phyloP scores from a whole-genome alignment of 2,797 vertebrate species.

The Pangasius sanitwongsei region DNA sequence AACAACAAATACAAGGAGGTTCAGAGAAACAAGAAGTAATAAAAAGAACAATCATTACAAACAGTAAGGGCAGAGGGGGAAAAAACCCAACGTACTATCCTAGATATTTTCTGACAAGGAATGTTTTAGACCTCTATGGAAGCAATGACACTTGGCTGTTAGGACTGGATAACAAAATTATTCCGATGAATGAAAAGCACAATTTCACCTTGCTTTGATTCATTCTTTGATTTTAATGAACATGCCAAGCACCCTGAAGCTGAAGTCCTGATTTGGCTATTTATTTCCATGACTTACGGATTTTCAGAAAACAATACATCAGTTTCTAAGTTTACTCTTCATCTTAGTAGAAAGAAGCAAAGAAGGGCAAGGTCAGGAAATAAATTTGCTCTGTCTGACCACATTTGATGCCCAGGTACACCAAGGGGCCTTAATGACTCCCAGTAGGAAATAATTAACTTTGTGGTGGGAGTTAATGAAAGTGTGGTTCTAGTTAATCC shows the following conservation, averaged over 20 bases:
- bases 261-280: not conserved
- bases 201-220: not conserved
- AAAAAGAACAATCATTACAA: constrained; percentile 30
- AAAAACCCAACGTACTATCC: not conserved
- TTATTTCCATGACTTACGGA: not conserved
- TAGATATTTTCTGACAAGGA: not conserved
- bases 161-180: not conserved
- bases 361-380: not conserved
- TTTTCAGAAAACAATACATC: too few relatives aligned
- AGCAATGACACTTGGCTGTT: not conserved
- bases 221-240: not conserved
- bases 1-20: not conserved
- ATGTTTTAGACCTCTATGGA: not conserved
- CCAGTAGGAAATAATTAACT: constrained; percentile 47
- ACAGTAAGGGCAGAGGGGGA: not conserved
- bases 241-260: not conserved
- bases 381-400: constrained; percentile 37
- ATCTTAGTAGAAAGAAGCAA: constrained; percentile 29
- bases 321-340: constrained; percentile 24
- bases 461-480: constrained; percentile 42
- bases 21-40: not conserved
- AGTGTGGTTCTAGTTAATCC: constrained; percentile 38
- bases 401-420: constrained; percentile 39
- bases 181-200: not conserved
- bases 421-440: constrained; percentile 39